Evolutionary conservation across 2,888 invertebrate species (phyloP).

Genomic region (Rhagophthalmus giganteus): DNA sequence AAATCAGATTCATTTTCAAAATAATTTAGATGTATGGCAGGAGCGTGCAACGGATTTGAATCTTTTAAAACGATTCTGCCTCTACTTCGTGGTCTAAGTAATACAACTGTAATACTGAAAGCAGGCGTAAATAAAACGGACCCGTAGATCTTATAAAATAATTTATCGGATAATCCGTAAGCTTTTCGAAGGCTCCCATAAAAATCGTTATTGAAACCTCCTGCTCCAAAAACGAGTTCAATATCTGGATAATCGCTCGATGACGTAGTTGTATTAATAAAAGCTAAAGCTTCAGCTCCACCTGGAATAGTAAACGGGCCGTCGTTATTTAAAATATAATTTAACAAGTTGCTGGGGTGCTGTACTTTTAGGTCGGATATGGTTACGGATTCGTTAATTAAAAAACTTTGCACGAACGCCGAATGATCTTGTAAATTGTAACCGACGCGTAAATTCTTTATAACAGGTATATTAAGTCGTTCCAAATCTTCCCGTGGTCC

Average conservation of each 20-base stretch:
- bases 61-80: constrained; percentile 73
- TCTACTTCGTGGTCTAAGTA: constrained; percentile 74
- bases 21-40: constrained; percentile 81
- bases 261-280: constrained; percentile 63
- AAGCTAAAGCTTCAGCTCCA: constrained; percentile 76
- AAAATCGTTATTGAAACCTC: constrained; percentile 74
- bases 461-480: constrained; percentile 62
- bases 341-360: constrained; percentile 61
- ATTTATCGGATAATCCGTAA: constrained; percentile 66
- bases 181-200: constrained; percentile 68
- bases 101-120: constrained; percentile 73
- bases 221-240: constrained; percentile 78
- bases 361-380: constrained; percentile 63
- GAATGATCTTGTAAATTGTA: constrained; percentile 82
- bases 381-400: constrained; percentile 69
- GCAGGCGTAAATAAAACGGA: constrained; percentile 59
- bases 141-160: constrained; percentile 61
- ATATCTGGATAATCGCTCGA: constrained; percentile 70
- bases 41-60: constrained; percentile 73
- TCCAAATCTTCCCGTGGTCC: constrained; percentile 68
- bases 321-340: constrained; percentile 64
- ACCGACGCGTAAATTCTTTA: constrained; percentile 75
- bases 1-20: constrained; percentile 73
- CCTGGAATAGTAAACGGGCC: constrained; percentile 79
- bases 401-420: constrained; percentile 72